Percentiles rank a stretch among this genome's conserved stretches.
These are phyloP conservation scores for Andricus quercusramuli DNA, from an alignment of 2,888 invertebrate genomes.

Conservation along the genomic window DNA sequence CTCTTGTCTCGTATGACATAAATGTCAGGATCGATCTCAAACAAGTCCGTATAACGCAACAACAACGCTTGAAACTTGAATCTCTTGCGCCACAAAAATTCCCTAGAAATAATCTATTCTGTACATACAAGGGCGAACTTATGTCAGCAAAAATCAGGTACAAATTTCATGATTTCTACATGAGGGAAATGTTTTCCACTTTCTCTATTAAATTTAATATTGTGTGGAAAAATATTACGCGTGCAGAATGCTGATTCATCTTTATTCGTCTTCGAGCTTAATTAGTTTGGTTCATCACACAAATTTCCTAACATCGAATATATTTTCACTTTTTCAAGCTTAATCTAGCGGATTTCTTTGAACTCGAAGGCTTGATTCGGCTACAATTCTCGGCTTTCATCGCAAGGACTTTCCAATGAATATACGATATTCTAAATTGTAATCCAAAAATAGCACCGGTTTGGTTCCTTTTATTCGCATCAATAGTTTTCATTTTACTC, in stretches of 20 bases:
- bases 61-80: slow-evolving; percentile 11
- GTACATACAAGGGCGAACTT: slow-evolving; percentile 12
- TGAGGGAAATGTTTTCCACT: slow-evolving; percentile 30
- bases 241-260: slow-evolving; percentile 27
- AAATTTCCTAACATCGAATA: slow-evolving; percentile 21
- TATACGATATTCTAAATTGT: slow-evolving; percentile 28
- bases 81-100: slow-evolving; percentile 24
- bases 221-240: slow-evolving; percentile 45
- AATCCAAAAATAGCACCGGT: slow-evolving; percentile 32
- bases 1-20: background rate
- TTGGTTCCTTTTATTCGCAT: background rate
- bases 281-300: slow-evolving; percentile 23
- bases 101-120: slow-evolving; percentile 33
- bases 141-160: slow-evolving; percentile 45
- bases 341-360: slow-evolving; percentile 3
- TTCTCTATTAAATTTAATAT: slow-evolving; percentile 26
- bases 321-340: slow-evolving; percentile 13
- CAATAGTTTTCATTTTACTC: background rate
- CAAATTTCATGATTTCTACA: slow-evolving; percentile 31
- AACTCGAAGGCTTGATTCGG: slow-evolving; percentile 1
- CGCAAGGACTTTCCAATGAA: background rate
- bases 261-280: background rate
- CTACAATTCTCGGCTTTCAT: slow-evolving; percentile 14
- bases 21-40: background rate
- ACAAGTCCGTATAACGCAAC: slow-evolving; percentile 33